Percentiles rank a stretch among this genome's conserved stretches.
These are phyloP conservation scores for Harpegnathos saltator DNA, from an alignment of 1,140 invertebrate genomes.

Conservation along the genomic window DNA sequence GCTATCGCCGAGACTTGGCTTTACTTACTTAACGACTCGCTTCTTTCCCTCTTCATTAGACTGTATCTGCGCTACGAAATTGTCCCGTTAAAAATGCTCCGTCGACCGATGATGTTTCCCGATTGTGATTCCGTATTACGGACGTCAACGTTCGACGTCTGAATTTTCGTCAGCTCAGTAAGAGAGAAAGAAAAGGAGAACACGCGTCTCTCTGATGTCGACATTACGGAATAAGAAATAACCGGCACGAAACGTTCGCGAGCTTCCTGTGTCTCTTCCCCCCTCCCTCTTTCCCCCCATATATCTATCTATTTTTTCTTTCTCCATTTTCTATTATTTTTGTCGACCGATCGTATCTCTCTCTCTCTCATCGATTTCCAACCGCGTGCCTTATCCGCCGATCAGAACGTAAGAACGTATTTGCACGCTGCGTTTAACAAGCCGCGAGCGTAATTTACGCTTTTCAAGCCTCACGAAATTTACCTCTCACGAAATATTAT, in stretches of 20 bases:
- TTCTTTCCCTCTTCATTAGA: neutral
- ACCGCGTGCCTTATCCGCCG: neutral
- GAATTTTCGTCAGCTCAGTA: slow-evolving; percentile 2
- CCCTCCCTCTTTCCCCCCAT: neutral
- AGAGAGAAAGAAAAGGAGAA: neutral
- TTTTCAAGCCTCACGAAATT: slow-evolving; percentile 22
- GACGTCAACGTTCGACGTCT: neutral
- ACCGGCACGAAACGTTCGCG: neutral
- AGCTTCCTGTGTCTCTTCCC: slow-evolving; percentile 1
- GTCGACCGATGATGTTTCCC: neutral
- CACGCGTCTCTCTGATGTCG: neutral
- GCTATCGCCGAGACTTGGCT: neutral
- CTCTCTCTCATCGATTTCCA: slow-evolving; percentile 24
- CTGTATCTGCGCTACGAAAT: neutral
- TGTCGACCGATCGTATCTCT: slow-evolving; percentile 15
- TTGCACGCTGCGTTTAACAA: slow-evolving; percentile 26
- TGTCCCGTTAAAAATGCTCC: neutral
- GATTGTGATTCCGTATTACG: neutral
- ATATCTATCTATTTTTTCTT: neutral
- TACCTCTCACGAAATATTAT: too few species aligned
- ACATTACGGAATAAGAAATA: neutral
- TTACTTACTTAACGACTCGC: neutral
- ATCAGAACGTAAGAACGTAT: slow-evolving; percentile 24
- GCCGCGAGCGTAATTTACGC: slow-evolving; percentile 34
- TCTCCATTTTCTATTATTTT: slow-evolving; percentile 20